Percentiles rank a stretch among this genome's conserved stretches.
Conservation (phyloP, 2,888 invertebrate genomes). For the Diarsia brunnea region DNA sequence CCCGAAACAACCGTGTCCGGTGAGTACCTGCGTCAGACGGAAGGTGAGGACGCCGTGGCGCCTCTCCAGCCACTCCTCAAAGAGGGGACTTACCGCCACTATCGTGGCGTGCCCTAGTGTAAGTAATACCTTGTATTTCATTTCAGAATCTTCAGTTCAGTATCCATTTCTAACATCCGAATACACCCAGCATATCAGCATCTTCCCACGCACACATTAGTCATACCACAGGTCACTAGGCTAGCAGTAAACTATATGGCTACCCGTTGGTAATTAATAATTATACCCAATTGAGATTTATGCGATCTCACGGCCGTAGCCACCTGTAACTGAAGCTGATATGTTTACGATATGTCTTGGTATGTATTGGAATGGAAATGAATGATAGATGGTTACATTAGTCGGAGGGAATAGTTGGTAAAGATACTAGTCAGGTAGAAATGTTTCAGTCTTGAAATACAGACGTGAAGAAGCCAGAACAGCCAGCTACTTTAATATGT, state of each 20-base stretch:
- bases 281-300: constrained; percentile 54
- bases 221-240: constrained; percentile 47
- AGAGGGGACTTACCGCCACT: too few relatives aligned
- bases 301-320: constrained; percentile 39
- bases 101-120: too few relatives aligned
- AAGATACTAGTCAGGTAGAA: neutral
- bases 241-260: constrained; percentile 44
- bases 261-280: constrained; percentile 55
- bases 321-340: constrained; percentile 26
- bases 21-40: too few relatives aligned
- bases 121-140: too few relatives aligned
- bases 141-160: too few relatives aligned
- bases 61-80: too few relatives aligned
- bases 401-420: neutral
- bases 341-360: constrained; percentile 36
- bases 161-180: neutral
- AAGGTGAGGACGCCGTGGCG: too few relatives aligned
- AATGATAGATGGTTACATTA: neutral
- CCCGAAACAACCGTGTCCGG: too few relatives aligned
- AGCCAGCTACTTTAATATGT: too few relatives aligned
- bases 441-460: neutral
- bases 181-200: neutral
- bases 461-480: neutral
- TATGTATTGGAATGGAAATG: constrained; percentile 12
- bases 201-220: constrained; percentile 49